Conservation (phyloP, 2,113 vertebrate species). For the Mirounga angustirostris region DNA sequence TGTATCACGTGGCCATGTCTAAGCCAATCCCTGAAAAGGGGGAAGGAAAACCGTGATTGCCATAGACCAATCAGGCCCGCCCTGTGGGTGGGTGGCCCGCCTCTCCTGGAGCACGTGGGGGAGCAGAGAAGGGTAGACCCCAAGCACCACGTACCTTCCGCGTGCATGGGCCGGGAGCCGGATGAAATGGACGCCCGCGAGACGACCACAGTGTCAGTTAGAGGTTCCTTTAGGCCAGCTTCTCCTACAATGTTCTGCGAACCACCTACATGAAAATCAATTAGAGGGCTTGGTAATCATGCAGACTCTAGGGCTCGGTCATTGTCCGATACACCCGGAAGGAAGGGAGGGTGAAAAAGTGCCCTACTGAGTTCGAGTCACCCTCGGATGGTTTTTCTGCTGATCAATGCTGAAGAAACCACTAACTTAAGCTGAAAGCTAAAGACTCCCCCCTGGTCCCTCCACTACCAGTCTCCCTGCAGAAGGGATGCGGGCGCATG, state of each 20-base stretch:
- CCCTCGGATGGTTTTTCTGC: neutral
- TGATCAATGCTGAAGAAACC: neutral
- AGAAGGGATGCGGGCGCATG: rapidly evolving
- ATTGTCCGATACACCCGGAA: neutral
- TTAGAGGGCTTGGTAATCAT: neutral
- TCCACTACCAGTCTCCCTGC: neutral
- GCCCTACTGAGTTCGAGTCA: neutral
- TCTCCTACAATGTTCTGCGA: neutral
- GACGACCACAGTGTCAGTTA: neutral
- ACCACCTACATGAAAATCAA: neutral
- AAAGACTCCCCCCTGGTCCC: neutral
- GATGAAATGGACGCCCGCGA: neutral
- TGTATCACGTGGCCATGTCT: neutral
- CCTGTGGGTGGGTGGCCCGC: neutral
- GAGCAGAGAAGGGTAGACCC: neutral
- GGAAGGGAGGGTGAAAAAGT: neutral
- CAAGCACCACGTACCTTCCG: neutral
- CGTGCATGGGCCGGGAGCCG: neutral
- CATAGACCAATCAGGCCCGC: no score
- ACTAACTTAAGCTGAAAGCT: neutral
- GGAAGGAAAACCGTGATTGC: neutral
- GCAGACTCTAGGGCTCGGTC: neutral
- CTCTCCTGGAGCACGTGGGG: neutral
- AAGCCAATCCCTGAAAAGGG: neutral
- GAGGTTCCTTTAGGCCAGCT: neutral